Percentiles rank a stretch among this genome's conserved stretches.
phyloP scores from a whole-genome alignment of 2,888 invertebrate species.

The Acanthosepion lycidas region DNA sequence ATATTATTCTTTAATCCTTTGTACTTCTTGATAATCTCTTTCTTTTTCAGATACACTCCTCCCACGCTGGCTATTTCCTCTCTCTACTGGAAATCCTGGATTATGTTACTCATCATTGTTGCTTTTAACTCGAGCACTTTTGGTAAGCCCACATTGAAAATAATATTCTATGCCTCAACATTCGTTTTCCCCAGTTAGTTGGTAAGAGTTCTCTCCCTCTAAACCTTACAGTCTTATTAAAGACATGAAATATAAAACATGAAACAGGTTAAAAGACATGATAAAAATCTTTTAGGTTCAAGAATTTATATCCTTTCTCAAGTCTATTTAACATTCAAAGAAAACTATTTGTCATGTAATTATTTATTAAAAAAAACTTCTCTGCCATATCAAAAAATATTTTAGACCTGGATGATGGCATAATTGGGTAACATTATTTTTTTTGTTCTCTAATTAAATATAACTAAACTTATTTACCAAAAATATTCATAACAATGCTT shows the following conservation, averaged over 20 bases:
- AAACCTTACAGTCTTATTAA: background rate
- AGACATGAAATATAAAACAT: background rate
- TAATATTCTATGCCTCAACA: background rate
- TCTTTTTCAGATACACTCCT: constrained; percentile 79
- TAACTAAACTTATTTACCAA: no score
- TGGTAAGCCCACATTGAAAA: constrained; percentile 78
- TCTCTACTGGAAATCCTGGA: constrained; percentile 96
- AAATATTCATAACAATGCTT: no score
- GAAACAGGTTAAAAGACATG: no score
- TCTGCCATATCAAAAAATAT: no score
- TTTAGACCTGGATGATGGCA: no score
- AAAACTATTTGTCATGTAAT: no score
- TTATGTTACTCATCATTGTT: constrained; percentile 87
- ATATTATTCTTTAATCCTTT: background rate
- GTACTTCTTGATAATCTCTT: no score
- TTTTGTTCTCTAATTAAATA: no score
- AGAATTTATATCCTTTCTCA: background rate
- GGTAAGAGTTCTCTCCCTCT: background rate
- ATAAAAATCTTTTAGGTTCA: background rate
- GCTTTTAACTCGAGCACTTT: constrained; percentile 93
- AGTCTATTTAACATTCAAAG: background rate
- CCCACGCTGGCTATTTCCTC: constrained; percentile 92
- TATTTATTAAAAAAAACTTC: no score
- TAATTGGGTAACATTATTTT: no score
- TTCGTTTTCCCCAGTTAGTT: background rate